Percentiles rank a stretch among this genome's conserved stretches.
Evolutionary conservation across 2,888 invertebrate genomes (phyloP).

Genomic region (Dugesia japonica): DNA sequence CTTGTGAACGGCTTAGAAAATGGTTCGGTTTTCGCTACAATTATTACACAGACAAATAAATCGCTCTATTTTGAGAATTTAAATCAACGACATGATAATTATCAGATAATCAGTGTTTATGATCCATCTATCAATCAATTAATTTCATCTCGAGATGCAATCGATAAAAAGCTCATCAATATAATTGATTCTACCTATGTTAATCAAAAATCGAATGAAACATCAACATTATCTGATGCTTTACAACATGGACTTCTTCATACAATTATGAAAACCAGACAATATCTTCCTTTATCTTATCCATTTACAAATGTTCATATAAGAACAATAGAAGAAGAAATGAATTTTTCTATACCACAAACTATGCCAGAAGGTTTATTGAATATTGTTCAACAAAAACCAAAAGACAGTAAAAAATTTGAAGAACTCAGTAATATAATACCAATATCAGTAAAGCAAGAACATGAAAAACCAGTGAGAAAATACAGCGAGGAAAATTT

Average conservation of each 20-base stretch:
- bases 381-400: not conserved
- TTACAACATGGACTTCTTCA: constrained; percentile 73
- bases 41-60: constrained; percentile 28
- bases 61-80: constrained; percentile 29
- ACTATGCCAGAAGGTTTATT: constrained; percentile 4
- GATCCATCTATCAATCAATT: constrained; percentile 42
- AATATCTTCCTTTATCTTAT: not conserved
- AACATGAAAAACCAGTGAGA: not conserved
- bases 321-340: constrained; percentile 50
- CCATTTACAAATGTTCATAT: constrained; percentile 34
- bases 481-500: not conserved
- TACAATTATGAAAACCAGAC: constrained; percentile 27
- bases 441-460: not conserved
- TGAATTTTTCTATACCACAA: constrained; percentile 53
- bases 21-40: constrained; percentile 47
- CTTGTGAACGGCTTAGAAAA: constrained; percentile 64
- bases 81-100: constrained; percentile 31
- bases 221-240: constrained; percentile 70
- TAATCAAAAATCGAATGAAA: constrained; percentile 62
- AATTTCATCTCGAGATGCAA: constrained; percentile 66
- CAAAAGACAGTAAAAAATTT: not conserved
- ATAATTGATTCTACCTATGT: constrained; percentile 62
- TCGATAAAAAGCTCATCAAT: constrained; percentile 60
- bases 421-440: not conserved
- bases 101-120: constrained; percentile 32